Evolutionary conservation across 2,113 vertebrate genomes (phyloP), one percentile per base, ranked within the genome.

Genomic region (Lonchura striata): DNA sequence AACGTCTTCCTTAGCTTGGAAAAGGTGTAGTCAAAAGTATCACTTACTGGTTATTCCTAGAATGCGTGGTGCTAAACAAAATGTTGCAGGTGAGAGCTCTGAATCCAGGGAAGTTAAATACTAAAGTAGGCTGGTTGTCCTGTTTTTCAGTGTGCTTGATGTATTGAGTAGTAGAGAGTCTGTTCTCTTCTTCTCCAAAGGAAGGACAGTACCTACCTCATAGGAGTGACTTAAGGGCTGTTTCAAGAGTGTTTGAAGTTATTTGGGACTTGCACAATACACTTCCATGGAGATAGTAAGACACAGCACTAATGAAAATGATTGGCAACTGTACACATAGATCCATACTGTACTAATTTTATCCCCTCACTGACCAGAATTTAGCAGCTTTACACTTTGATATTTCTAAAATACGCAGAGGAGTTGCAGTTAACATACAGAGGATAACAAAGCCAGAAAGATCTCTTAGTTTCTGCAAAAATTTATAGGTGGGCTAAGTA

Each of bases 181-280:
- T 69, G 59, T 61, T 90, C 57, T 39, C 24, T 49, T 30, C 63
- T 87, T 33, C 39, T 52, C 56, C n/a, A 49, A 75, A 57, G 91
- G 89, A 89, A 79, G 81, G 64, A 64, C 82, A 86, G 72, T 71
- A 93, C 92, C 92, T 94, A 96, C 95, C 95, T 97, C 94, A 91
- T 25, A 91, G 17, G 75, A 87, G n/a, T 52, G 90, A 49, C 68
- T 63, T 35, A 90, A 85, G 87, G 84, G 82, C 94, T 93, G 85
- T 93, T 95, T 90, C n/a, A 56, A 66, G 80, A 78, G 37, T 46
- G 72, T 46, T 49, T 63, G 56, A 68, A 64, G 79, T 77, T 87
- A 41, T 24, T 90, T 59, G 47, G 72, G 46, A 72, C 70, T 82
- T 91, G 82, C 77, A 87, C 69, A 81, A 33, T 72, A 64, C 12